A percentile compares a stretch with the other conserved stretches of the same genome.
These are phyloP conservation scores for Myopa testacea DNA, from an alignment of 2,888 invertebrate genomes.

Conservation along the genomic window DNA sequence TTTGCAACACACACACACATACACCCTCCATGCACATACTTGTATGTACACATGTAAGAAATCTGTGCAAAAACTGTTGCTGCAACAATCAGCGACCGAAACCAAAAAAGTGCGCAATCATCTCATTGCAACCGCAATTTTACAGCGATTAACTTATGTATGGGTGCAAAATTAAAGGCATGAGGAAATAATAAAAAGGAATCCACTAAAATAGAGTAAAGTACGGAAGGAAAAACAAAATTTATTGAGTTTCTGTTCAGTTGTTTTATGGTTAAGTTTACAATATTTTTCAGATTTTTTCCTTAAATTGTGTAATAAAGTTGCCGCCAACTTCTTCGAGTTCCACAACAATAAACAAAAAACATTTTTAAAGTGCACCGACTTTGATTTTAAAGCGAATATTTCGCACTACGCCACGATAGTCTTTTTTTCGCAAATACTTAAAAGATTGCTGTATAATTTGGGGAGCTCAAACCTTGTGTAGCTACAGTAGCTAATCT, in stretches of 20 bases:
- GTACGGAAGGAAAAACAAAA: not conserved
- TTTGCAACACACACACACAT: too few species aligned
- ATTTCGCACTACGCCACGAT: conserved; percentile 47
- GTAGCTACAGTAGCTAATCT: conserved; percentile 14
- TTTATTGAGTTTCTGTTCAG: not conserved
- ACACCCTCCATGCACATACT: too few species aligned
- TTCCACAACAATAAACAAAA: not conserved
- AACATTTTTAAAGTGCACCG: not conserved
- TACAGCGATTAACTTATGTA: conserved; percentile 24
- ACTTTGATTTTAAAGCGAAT: not conserved
- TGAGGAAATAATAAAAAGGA: conserved; percentile 16
- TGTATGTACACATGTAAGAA: not conserved
- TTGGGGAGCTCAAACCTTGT: conserved; percentile 11
- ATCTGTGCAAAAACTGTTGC: conserved; percentile 2
- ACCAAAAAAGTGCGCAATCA: conserved; percentile 28
- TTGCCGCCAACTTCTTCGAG: not conserved
- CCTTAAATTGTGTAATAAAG: conserved; percentile 17
- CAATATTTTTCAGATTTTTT: not conserved
- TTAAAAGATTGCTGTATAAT: conserved; percentile 51
- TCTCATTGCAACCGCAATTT: conserved; percentile 21
- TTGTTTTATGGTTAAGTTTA: not conserved
- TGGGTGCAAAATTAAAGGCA: conserved; percentile 18
- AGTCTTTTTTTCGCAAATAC: conserved; percentile 49
- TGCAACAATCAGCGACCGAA: conserved; percentile 15
- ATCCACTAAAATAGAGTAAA: not conserved